Evolutionary conservation across 2,113 vertebrate species (phyloP), one percentile per base, ranked within the genome.

Genomic region (Odontophorus gujanensis): DNA sequence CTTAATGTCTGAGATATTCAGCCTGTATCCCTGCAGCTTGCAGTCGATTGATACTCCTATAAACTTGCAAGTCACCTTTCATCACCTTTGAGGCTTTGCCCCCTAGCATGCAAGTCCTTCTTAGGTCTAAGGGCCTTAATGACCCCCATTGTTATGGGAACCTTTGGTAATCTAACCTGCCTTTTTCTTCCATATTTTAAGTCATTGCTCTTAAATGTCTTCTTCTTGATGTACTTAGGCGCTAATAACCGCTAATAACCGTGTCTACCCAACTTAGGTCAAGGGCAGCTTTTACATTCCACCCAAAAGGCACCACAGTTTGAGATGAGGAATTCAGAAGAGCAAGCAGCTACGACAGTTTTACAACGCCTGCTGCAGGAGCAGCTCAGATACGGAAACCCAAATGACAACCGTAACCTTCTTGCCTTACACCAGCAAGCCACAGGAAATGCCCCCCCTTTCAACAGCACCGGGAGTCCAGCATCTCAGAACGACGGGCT

Each of bases 281-380:
- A 96, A 96, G 97, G 98, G 92, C 98, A 98, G 97, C 97, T 97
- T 98, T 96, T 98, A 97, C 98, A 98, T 98, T 99, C 98, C 97
- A 97, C 98, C 95, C 97, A 97, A 90, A 97, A 98, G 97, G 97
- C 96, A 97, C 96, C 97, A 73, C 97, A 97, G 95, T 97, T 98
- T 97, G 98, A 98, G 97, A 99, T 99, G 99, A 99, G 99, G 98
- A 98, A 98, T 79, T 98, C 99, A 94, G 99, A 99, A 94, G 99
- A 99, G 65, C 99, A 96, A 98, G 98, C 98, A 97, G 98, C 98
- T 98, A 98, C 97, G 96, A 98, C 98, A 97, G 99, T 99, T 89
- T 98, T 99, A 93, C 99, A 99, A 96, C 98, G 99, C 86, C 98
- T 99, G 97, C 98, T 99, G 94, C 99, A 99, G 98, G 99, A 99